phyloP scores from a whole-genome alignment of 1,140 invertebrate species.

The Cherax quadricarinatus region DNA sequence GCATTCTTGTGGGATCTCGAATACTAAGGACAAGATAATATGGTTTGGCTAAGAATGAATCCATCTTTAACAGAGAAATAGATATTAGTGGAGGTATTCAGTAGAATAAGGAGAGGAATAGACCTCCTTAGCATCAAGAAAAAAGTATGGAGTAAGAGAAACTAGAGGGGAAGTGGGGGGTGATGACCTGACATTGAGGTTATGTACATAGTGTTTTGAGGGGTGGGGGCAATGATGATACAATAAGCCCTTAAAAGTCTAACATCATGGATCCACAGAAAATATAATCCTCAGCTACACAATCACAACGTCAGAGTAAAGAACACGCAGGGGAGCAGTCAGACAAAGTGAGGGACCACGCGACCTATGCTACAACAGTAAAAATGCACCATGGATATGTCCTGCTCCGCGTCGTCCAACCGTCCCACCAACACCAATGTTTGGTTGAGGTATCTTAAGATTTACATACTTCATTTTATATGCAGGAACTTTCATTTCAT shows the following conservation, averaged over 20 bases:
- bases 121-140: constrained; percentile 7
- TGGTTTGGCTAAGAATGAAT: neutral
- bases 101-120: neutral
- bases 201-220: constrained; percentile 13
- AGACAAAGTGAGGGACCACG: constrained; percentile 39
- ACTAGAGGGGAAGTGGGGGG: neutral
- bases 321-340: constrained; percentile 51
- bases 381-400: constrained; percentile 55
- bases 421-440: constrained; percentile 28
- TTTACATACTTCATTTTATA: constrained; percentile 47
- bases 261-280: constrained; percentile 46
- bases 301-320: constrained; percentile 60
- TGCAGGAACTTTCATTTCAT: constrained; percentile 60
- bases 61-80: neutral
- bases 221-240: constrained; percentile 45
- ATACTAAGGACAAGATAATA: neutral
- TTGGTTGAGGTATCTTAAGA: constrained; percentile 37
- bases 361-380: constrained; percentile 55
- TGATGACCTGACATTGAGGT: neutral
- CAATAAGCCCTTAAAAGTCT: constrained; percentile 41
- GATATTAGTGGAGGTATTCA: neutral
- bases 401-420: constrained; percentile 42
- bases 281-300: constrained; percentile 53
- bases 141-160: neutral
- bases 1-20: neutral